These are phyloP conservation scores for Branchellion lobata DNA, from an alignment of 2,888 invertebrate species.

Conservation along the genomic window DNA sequence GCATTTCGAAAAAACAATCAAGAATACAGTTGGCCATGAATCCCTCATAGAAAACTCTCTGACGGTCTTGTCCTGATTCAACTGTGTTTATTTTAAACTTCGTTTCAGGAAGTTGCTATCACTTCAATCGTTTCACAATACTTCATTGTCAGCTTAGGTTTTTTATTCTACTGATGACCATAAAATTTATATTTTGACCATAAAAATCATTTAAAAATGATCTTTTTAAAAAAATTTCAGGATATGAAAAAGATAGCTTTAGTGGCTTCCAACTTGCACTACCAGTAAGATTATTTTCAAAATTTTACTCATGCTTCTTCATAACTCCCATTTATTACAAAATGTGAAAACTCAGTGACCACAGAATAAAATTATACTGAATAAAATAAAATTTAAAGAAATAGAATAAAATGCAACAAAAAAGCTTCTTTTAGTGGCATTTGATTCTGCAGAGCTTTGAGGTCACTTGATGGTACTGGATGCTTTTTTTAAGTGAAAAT, in stretches of 20 bases:
- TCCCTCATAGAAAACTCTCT: background rate
- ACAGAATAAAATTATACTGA: background rate
- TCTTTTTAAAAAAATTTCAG: background rate
- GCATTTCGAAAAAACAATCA: constrained; percentile 3
- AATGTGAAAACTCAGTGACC: background rate
- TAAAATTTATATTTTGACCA: too few relatives aligned
- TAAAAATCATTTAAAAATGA: too few relatives aligned
- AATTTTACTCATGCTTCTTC: background rate
- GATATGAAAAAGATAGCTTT: background rate
- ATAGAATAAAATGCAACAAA: too few relatives aligned
- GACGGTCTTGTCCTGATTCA: background rate
- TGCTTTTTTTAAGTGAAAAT: too few relatives aligned
- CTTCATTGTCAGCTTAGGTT: background rate
- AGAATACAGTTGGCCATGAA: background rate
- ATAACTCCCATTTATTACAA: background rate
- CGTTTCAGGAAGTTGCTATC: background rate
- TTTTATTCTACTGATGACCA: too few relatives aligned
- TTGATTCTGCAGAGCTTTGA: too few relatives aligned
- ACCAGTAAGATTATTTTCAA: background rate
- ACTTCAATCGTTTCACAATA: background rate
- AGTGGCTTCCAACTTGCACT: background rate
- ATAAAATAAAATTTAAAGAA: background rate
- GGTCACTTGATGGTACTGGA: too few relatives aligned
- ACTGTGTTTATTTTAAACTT: background rate
- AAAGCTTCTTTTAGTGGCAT: too few relatives aligned